These are phyloP conservation scores for Mola mola DNA, from an alignment of 2,113 vertebrate genomes.

Conservation along the genomic window DNA sequence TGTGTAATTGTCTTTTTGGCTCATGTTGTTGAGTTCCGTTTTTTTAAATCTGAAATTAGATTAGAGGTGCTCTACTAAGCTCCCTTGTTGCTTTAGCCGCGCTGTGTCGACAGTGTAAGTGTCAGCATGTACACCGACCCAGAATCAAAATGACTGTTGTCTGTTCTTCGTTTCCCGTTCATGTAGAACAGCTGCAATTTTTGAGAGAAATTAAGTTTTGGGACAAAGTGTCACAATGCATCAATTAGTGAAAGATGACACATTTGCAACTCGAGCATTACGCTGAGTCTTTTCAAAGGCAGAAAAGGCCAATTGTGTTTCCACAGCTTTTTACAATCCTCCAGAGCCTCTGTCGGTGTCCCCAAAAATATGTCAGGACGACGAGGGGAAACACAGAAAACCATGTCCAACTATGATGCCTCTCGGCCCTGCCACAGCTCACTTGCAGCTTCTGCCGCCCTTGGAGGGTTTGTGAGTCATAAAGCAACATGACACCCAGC, in stretches of 20 bases:
- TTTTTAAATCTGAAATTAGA: slow-evolving; percentile 49
- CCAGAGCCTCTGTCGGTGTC: neutral
- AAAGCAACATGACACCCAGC: slow-evolving; percentile 50
- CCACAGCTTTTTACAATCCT: slow-evolving; percentile 23
- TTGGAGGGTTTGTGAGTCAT: slow-evolving; percentile 57
- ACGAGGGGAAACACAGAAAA: slow-evolving; percentile 11
- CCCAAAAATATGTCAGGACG: slow-evolving; percentile 26
- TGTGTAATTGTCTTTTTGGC: slow-evolving; percentile 36
- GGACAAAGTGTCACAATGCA: slow-evolving; percentile 4
- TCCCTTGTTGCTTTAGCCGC: slow-evolving; percentile 39
- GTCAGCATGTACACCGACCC: slow-evolving; percentile 34
- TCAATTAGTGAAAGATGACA: slow-evolving; percentile 24
- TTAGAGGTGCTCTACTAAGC: slow-evolving; percentile 24
- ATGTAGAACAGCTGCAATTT: slow-evolving; percentile 23
- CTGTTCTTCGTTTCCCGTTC: slow-evolving; percentile 30
- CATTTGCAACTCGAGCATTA: slow-evolving; percentile 15
- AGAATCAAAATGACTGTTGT: slow-evolving; percentile 43
- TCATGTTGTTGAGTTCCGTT: slow-evolving; percentile 24
- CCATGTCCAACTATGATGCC: slow-evolving; percentile 32
- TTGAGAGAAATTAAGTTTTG: slow-evolving; percentile 13
- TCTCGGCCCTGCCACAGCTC: slow-evolving; percentile 27
- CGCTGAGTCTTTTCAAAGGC: slow-evolving; percentile 7
- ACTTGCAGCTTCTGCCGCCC: slow-evolving; percentile 27
- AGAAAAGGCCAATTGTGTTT: slow-evolving; percentile 29
- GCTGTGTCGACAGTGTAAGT: slow-evolving; percentile 33